Percentiles rank a stretch among this genome's conserved stretches.
phyloP scores from a whole-genome alignment of 2,888 invertebrate species.

The Stenotaenia linearis region DNA sequence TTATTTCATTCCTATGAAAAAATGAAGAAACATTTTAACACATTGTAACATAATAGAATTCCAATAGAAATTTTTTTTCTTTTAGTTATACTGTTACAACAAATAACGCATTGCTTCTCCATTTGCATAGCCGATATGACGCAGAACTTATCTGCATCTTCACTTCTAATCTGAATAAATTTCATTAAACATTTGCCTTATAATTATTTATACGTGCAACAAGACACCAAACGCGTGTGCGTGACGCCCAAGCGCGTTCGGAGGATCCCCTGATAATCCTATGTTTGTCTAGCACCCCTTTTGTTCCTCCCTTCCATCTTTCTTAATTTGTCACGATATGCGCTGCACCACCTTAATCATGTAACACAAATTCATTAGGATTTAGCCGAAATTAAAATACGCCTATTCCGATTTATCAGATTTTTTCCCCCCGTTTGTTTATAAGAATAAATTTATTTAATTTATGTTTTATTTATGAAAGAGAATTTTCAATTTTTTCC shows the following conservation, averaged over 20 bases:
- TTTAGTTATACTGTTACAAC: too few species aligned
- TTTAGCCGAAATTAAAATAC: neutral
- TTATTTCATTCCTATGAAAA: too few species aligned
- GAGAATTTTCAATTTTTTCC: neutral
- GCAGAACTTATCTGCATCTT: neutral
- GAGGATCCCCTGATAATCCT: neutral
- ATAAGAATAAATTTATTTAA: neutral
- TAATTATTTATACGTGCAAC: neutral
- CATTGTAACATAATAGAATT: too few species aligned
- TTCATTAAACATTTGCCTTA: neutral
- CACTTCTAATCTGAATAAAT: neutral
- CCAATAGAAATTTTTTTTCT: too few species aligned
- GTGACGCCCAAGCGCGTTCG: neutral
- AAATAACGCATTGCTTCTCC: too few species aligned
- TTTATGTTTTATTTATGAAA: neutral
- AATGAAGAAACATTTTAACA: too few species aligned
- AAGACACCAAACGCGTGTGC: conserved; percentile 3
- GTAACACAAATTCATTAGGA: conserved; percentile 7
- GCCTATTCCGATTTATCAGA: neutral
- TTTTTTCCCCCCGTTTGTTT: neutral
- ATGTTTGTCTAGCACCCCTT: neutral
- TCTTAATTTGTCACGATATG: conserved; percentile 8
- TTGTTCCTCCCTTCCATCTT: neutral
- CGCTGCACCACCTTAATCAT: conserved; percentile 9
- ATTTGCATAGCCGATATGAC: too few species aligned